Base-by-base conservation (phyloP, 2,888 invertebrate species). In the Drosophila aldrichi region DNA sequence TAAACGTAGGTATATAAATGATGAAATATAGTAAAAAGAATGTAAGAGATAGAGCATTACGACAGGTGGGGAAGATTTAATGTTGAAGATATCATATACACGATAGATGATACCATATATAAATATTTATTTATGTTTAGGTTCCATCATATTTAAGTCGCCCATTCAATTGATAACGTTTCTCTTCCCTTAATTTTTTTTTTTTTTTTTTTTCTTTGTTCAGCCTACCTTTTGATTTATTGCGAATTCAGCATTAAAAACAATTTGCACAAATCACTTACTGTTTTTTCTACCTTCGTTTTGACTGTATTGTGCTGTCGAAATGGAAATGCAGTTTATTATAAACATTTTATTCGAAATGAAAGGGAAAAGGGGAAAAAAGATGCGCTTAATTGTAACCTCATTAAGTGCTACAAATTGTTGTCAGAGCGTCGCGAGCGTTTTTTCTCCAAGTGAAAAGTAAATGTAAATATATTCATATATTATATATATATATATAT, bases 301-400 rank as follows among this genome's bases (percentile, higher is more conserved):
- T 48, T 69, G 25, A 66, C 55, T 75, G 67, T 64, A 80, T 72
- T 70, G 70, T 71, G 74, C 81, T 81, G 79, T 81, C 65, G 70
- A 81, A 84, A 83, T 81, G 56, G 59, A 82, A 84, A 87, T 83
- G 64, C 58, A 80, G 61, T 81, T 81, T 83, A 77, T 72, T 49
- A 74, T 59, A 74, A 78, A 78, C 61, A 74, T 44, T 74, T 70
- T 59, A 54, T 18, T 12, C 1, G 43, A 67, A 62, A 64, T 56
- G 40, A 34, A 29, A 48, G 48, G 18, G 38, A 48, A 56, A 32
- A 3, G 54, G 12, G 25, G 48, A 58, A 63, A 67, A 60, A 58
- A 56, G 58, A 44, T 62, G 52, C 43, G 63, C 56, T 67, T 65
- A 68, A 76, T 70, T 79, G 68, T 77, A 84, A 85, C 84, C 88